Conservation (phyloP, 2,888 invertebrate genomes). For the Linnaemya tessellans region DNA sequence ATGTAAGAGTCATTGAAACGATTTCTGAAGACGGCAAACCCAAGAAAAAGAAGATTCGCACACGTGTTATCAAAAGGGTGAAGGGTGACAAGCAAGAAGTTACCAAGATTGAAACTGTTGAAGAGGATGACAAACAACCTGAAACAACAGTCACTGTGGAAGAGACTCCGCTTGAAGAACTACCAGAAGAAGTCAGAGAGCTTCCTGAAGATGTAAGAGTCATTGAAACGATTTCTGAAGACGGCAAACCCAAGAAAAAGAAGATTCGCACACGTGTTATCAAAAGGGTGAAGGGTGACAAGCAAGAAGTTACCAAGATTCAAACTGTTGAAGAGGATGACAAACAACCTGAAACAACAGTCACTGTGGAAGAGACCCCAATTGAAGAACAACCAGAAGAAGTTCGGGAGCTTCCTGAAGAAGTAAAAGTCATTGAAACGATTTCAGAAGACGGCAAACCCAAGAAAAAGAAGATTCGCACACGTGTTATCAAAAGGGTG, state of each 20-base stretch:
- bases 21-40: constrained; percentile 21
- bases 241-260: constrained; percentile 8
- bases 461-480: constrained; percentile 18
- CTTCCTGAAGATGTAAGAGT: constrained; percentile 23
- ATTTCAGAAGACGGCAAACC: constrained; percentile 2
- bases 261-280: constrained; percentile 24
- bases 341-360: constrained; percentile 23
- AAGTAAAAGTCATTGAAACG: constrained; percentile 11
- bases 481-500: constrained; percentile 14
- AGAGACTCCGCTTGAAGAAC: constrained; percentile 1
- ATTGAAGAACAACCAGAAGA: constrained; percentile 7
- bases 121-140: constrained; percentile 17
- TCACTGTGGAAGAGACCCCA: constrained; percentile 17
- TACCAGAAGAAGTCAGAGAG: not conserved
- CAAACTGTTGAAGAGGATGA: constrained; percentile 33
- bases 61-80: not conserved
- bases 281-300: constrained; percentile 19
- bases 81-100: constrained; percentile 30
- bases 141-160: constrained; percentile 22
- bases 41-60: constrained; percentile 15
- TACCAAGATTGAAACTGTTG: constrained; percentile 21
- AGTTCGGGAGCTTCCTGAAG: constrained; percentile 2
- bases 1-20: constrained; percentile 40
- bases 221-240: not conserved
- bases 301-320: constrained; percentile 21